Evolutionary conservation across 2,113 vertebrate species (phyloP), one percentile per base, ranked within the genome.

Genomic region (Phalacrocorax carbo): DNA sequence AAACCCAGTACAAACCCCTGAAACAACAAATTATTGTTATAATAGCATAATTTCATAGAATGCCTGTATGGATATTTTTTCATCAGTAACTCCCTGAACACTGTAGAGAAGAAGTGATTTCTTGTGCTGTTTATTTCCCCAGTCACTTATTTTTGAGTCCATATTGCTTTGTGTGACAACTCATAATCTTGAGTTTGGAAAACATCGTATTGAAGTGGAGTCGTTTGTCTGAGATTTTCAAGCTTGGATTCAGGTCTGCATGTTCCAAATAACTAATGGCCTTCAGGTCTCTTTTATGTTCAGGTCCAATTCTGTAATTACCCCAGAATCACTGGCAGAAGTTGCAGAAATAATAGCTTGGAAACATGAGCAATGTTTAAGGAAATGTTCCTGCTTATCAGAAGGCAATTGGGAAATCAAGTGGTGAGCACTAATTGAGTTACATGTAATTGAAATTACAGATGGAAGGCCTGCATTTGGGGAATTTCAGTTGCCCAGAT

Each of bases 381-480:
- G 75, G 88, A 96, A 73, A 70, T 36, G 17, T 62, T 80, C 85
- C 66, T 83, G 42, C 42, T 88, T 93, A 92, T 94, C 82, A 88
- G 90, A 66, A 83, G 58, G 42, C 46, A 90, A 64, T 17, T 13
- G 1, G 68, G 66, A 92, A 92, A 93, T 95, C 51, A 88, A 82
- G 36, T 66, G 40, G 36, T 81, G 20, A 91, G 48, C 40, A 81
- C 51, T 40, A 86, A 86, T 11, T 79, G 69, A 90, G 51, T 89
- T 91, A 48, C 9, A 64, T 61, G 55, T 93, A 88, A 89, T 32
- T 71, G 70, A 96, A 79, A 92, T 58, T 82, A 58, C 10, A 86
- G 58, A 66, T 70, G 42, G 60, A 66, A 95, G 36, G n/a, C 79
- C 14, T 55, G 27, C 13, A 40, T 93, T 94, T 60, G 52, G 21